Conservation (phyloP, 2,888 invertebrate species). For the Quadroppia sp. region DNA sequence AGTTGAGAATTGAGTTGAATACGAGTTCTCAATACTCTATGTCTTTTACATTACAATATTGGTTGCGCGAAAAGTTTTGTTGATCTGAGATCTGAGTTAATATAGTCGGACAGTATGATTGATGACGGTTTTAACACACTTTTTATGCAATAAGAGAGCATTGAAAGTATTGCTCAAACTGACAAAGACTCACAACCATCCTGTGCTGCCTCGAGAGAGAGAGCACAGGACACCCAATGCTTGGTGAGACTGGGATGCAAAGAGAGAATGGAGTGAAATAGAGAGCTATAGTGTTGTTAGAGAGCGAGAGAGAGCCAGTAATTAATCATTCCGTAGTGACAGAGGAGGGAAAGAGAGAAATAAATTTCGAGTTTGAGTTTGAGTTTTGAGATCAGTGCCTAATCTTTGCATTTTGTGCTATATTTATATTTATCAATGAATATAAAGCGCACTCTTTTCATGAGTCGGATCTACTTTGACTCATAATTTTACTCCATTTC, state of each 20-base stretch:
- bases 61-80: conserved; percentile 43
- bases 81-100: conserved; percentile 47
- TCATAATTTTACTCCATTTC: conserved; percentile 15
- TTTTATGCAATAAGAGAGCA: conserved; percentile 35
- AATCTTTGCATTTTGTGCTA: conserved; percentile 38
- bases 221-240: conserved; percentile 1
- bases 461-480: conserved; percentile 34
- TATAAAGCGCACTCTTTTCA: conserved; percentile 31
- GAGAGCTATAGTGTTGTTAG: conserved; percentile 31
- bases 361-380: conserved; percentile 43
- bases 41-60: conserved; percentile 42
- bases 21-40: background rate
- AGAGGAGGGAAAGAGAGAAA: conserved; percentile 45
- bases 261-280: conserved; percentile 6
- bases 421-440: conserved; percentile 34
- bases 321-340: conserved; percentile 45
- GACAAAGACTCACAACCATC: background rate
- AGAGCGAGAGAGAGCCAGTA: conserved; percentile 42
- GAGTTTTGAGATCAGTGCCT: conserved; percentile 38
- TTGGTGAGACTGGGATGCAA: conserved; percentile 2
- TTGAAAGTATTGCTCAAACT: background rate
- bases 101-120: conserved; percentile 49
- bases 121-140: conserved; percentile 44
- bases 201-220: background rate
- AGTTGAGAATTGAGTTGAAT: conserved; percentile 32